Percentiles rank a stretch among this genome's conserved stretches.
Evolutionary conservation across 2,888 invertebrate species (phyloP).

Genomic region (Zelleria hepariella): DNA sequence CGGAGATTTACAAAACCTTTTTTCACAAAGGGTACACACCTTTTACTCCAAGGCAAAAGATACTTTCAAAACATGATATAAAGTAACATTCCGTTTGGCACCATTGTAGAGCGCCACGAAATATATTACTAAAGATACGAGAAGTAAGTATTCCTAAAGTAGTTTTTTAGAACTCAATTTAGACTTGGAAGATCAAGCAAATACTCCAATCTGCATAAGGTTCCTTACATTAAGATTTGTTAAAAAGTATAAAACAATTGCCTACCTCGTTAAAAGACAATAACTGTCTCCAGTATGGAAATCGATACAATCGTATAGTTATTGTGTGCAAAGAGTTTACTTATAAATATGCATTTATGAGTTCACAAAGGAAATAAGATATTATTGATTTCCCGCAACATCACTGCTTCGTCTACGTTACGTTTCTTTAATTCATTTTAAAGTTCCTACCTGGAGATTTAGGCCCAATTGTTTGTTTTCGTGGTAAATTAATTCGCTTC

Average conservation of each 20-base stretch:
- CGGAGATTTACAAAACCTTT: not conserved
- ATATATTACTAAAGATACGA: not conserved
- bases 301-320: not conserved
- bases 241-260: no score
- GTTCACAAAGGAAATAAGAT: slow-evolving; percentile 11
- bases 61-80: not conserved
- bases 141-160: slow-evolving; percentile 22
- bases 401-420: slow-evolving; percentile 36
- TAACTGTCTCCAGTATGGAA: not conserved
- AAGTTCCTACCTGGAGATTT: slow-evolving; percentile 25
- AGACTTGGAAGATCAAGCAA: slow-evolving; percentile 17
- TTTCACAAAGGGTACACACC: not conserved
- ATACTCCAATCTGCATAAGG: slow-evolving; percentile 6
- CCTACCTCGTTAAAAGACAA: no score
- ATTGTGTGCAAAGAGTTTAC: not conserved
- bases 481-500: slow-evolving; percentile 21
- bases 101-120: slow-evolving; percentile 2
- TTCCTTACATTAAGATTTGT: not conserved
- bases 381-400: slow-evolving; percentile 22
- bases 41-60: not conserved
- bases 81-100: not conserved
- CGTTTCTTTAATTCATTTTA: slow-evolving; percentile 22
- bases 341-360: not conserved
- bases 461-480: slow-evolving; percentile 21
- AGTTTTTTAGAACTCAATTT: slow-evolving; percentile 43